Evolutionary conservation across 2,113 vertebrate species (phyloP).

Genomic region (Lathamus discolor): DNA sequence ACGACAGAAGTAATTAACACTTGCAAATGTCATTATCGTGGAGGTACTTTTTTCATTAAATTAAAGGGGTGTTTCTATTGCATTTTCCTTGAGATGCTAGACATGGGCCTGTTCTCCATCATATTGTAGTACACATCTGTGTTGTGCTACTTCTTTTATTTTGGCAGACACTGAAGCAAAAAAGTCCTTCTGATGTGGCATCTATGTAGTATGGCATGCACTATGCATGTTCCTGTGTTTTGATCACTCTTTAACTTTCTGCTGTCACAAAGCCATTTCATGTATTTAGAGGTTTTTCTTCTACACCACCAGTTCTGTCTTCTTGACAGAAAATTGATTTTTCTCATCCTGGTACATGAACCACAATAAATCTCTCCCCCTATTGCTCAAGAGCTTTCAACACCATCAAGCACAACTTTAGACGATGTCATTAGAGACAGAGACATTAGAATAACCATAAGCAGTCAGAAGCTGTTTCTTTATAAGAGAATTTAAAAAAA

Average conservation of each 20-base stretch:
- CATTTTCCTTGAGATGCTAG: background rate
- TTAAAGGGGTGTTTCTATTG: background rate
- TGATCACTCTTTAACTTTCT: background rate
- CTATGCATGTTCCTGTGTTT: background rate
- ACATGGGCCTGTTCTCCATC: background rate
- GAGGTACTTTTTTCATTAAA: background rate
- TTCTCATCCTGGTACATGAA: background rate
- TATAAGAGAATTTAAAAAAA: background rate
- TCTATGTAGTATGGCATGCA: background rate
- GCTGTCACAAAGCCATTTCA: background rate
- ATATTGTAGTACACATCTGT: background rate
- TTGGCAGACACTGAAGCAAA: background rate
- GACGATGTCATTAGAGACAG: background rate
- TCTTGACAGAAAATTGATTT: constrained; percentile 39
- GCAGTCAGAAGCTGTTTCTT: background rate
- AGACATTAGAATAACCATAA: background rate
- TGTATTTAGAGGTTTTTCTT: background rate
- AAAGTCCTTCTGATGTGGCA: background rate
- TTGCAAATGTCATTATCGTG: background rate
- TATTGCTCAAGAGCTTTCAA: background rate
- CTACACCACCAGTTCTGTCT: background rate
- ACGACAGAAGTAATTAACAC: background rate
- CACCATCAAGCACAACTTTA: background rate
- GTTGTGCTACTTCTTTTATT: background rate
- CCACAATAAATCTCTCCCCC: background rate